Percentiles rank a stretch among this genome's conserved stretches.
These are phyloP conservation scores for Amblyornis subalaris DNA, from an alignment of 2,113 vertebrate genomes.

Conservation along the genomic window DNA sequence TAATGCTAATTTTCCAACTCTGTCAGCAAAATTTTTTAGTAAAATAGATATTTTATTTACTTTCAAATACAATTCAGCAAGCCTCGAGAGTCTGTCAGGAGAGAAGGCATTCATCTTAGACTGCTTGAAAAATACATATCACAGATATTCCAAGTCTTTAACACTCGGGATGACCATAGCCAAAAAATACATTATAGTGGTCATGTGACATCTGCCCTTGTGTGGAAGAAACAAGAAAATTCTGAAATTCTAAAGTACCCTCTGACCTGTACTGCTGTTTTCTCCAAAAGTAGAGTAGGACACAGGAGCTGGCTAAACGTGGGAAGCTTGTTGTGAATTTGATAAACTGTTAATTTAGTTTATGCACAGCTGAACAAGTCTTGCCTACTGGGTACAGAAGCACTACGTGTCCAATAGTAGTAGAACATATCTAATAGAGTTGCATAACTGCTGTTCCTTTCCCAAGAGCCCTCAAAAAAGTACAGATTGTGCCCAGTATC, in stretches of 20 bases:
- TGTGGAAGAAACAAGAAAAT: neutral
- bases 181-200: neutral
- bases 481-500: neutral
- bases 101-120: neutral
- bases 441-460: neutral
- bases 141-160: neutral
- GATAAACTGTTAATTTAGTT: neutral
- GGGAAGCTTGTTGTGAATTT: neutral
- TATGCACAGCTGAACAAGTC: neutral
- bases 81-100: neutral
- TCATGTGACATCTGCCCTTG: neutral
- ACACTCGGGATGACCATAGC: neutral
- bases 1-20: neutral
- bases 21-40: neutral
- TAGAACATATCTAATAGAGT: neutral
- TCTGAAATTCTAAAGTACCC: neutral
- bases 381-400: rapidly evolving
- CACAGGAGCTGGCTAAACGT: neutral
- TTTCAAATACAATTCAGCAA: neutral
- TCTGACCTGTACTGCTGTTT: neutral
- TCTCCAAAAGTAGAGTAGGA: neutral
- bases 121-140: neutral
- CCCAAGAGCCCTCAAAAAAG: neutral
- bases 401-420: neutral
- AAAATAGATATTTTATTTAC: neutral